These are phyloP conservation scores for Aphelinus atriplicis DNA, from an alignment of 1,140 invertebrate species.

Conservation along the genomic window DNA sequence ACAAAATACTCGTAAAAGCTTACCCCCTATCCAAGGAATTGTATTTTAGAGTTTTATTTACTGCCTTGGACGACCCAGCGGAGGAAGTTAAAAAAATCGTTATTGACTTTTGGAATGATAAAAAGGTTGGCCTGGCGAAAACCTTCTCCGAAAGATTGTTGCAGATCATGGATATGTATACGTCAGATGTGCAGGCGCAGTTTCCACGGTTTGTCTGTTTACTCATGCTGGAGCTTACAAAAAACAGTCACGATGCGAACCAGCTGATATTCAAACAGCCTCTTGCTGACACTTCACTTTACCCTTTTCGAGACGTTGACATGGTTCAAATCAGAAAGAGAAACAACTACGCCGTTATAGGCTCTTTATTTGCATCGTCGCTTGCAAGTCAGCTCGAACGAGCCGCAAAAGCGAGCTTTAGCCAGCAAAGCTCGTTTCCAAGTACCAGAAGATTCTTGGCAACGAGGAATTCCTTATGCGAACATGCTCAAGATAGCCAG, in stretches of 20 bases:
- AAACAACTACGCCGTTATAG: constrained; percentile 67
- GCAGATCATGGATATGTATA: constrained; percentile 60
- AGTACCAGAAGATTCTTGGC: neutral
- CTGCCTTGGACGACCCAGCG: constrained; percentile 62
- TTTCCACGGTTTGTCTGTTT: constrained; percentile 61
- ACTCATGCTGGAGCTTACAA: constrained; percentile 60
- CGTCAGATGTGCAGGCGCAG: constrained; percentile 53
- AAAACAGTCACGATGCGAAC: constrained; percentile 66
- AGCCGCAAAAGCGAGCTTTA: neutral
- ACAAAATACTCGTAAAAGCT: neutral
- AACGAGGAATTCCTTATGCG: neutral
- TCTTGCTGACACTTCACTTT: constrained; percentile 57
- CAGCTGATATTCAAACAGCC: constrained; percentile 69
- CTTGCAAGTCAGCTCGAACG: constrained; percentile 56
- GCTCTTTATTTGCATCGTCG: constrained; percentile 73
- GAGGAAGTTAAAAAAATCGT: constrained; percentile 60
- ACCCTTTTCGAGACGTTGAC: constrained; percentile 68
- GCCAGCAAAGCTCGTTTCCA: neutral
- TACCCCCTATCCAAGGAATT: neutral
- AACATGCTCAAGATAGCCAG: too few relatives aligned
- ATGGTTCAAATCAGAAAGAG: constrained; percentile 67
- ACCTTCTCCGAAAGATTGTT: constrained; percentile 55
- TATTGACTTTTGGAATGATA: constrained; percentile 64
- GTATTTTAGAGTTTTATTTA: constrained; percentile 53
- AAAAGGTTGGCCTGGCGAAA: constrained; percentile 46